Evolutionary conservation across 2,797 vertebrate genomes (phyloP).

Genomic region (Pipistrellus kuhlii): DNA sequence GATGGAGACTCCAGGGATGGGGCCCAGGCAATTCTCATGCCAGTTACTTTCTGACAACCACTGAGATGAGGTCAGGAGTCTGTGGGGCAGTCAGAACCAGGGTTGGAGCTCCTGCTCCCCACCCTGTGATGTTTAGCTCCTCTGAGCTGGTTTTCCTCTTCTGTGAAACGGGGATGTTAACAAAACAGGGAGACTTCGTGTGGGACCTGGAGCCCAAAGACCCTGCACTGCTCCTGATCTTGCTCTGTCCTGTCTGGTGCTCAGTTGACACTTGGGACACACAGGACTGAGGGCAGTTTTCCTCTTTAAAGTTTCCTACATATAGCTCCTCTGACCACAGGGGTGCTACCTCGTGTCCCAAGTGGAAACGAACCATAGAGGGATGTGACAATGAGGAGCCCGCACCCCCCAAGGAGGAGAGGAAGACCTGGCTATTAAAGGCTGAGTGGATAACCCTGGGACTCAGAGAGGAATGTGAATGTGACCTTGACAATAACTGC

Average conservation of each 20-base stretch:
- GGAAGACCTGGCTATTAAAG: background rate
- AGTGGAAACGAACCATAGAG: fast-evolving
- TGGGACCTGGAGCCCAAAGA: fast-evolving
- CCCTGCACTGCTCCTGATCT: fast-evolving
- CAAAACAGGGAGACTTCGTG: fast-evolving
- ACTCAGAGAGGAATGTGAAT: background rate
- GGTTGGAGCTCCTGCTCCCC: background rate
- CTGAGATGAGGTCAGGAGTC: background rate
- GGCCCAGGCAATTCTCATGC: background rate
- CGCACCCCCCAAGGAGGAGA: too few relatives aligned
- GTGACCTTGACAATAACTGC: too few relatives aligned
- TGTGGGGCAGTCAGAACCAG: background rate
- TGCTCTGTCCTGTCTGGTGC: background rate
- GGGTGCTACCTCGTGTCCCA: background rate
- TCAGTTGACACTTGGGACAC: background rate
- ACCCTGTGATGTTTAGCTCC: background rate
- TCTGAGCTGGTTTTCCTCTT: background rate
- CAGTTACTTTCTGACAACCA: background rate
- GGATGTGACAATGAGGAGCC: background rate
- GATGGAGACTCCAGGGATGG: background rate
- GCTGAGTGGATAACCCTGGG: background rate
- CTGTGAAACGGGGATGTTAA: background rate
- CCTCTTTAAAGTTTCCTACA: background rate
- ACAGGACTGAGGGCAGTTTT: background rate
- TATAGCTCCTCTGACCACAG: fast-evolving